phyloP scores from a whole-genome alignment of 1,140 invertebrate genomes.

The Hylyphantes graminicola region DNA sequence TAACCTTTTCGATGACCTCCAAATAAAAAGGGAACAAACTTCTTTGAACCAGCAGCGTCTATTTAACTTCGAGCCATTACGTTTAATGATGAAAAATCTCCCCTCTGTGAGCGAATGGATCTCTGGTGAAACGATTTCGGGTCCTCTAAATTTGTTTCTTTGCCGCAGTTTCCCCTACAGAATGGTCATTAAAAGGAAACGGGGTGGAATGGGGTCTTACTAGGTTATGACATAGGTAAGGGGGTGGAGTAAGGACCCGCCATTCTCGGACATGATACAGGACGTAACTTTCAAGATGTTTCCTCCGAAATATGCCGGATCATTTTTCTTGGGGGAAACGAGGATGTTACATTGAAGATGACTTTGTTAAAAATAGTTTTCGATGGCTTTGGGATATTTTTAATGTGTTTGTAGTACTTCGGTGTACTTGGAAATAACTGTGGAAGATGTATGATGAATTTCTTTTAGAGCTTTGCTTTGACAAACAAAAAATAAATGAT shows the following conservation, averaged over 20 bases:
- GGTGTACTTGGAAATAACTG: too few species aligned
- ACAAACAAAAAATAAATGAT: too few species aligned
- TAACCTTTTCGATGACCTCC: slow-evolving; percentile 50
- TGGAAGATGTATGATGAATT: too few species aligned
- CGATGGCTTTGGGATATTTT: too few species aligned
- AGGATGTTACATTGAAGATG: too few species aligned
- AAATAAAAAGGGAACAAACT: slow-evolving; percentile 33
- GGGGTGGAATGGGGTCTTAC: slow-evolving; percentile 27
- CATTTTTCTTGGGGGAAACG: too few species aligned
- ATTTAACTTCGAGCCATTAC: slow-evolving; percentile 57
- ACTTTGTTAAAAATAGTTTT: too few species aligned
- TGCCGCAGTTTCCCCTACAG: slow-evolving; percentile 1
- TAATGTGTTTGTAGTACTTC: too few species aligned
- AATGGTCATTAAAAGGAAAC: slow-evolving; percentile 52
- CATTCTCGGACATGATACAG: slow-evolving; percentile 44
- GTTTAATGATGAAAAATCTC: slow-evolving; percentile 58
- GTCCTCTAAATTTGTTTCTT: slow-evolving; percentile 49
- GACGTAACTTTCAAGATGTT: slow-evolving; percentile 26
- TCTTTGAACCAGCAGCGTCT: slow-evolving; percentile 26
- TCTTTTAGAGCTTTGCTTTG: too few species aligned
- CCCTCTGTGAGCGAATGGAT: slow-evolving; percentile 34
- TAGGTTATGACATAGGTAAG: slow-evolving; percentile 46
- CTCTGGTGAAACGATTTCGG: slow-evolving; percentile 39
- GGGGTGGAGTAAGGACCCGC: slow-evolving; percentile 1
- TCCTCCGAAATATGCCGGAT: too few species aligned